These are phyloP conservation scores for Eunapius fragilis DNA, from an alignment of 37 sponge, comb jelly and placozoan species.

Conservation along the genomic window DNA sequence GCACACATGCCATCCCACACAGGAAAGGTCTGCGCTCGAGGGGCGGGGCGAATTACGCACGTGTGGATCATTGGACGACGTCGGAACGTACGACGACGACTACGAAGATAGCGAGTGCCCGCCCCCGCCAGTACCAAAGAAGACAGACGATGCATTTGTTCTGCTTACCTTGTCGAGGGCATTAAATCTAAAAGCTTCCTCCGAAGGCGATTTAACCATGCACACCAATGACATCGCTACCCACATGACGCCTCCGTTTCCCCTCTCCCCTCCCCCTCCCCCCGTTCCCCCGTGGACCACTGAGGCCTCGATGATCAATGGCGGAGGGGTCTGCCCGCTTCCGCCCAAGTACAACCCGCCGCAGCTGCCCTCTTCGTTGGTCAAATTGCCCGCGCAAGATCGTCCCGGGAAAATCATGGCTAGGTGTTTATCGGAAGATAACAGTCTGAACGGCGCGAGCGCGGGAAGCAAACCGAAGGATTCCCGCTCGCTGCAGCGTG, in stretches of 20 bases:
- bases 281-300: neutral
- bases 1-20: neutral
- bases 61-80: conserved; percentile 27
- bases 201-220: neutral
- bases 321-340: neutral
- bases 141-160: conserved; percentile 56
- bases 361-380: neutral
- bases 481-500: neutral
- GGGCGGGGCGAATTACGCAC: no score
- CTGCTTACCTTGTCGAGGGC: neutral
- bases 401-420: neutral
- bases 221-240: neutral
- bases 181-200: neutral
- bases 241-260: no score
- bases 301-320: neutral
- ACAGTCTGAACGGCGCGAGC: neutral
- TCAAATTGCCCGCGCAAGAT: neutral
- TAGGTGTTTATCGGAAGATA: neutral
- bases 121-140: conserved; percentile 45
- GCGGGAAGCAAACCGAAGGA: neutral
- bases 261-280: no score
- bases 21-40: no score
- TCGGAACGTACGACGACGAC: conserved; percentile 66
- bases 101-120: conserved; percentile 19
- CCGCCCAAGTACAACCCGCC: neutral